These are phyloP conservation scores for Plutomurus gul DNA, from an alignment of 1,140 invertebrate genomes.

Conservation along the genomic window DNA sequence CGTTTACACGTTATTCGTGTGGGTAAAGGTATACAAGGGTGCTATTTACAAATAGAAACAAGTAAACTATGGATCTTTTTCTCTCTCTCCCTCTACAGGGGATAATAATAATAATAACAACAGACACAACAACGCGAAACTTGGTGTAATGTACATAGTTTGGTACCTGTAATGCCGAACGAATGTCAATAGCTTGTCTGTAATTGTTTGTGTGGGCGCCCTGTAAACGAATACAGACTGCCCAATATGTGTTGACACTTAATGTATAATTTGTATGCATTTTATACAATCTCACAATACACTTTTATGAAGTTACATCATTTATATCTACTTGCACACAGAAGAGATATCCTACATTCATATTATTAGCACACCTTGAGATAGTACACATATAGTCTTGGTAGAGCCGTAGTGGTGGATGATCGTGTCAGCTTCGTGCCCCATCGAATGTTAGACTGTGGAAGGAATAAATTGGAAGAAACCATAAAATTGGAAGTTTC, in stretches of 20 bases:
- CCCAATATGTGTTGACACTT: background rate
- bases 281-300: no score
- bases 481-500: background rate
- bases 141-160: background rate
- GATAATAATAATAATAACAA: background rate
- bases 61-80: no score
- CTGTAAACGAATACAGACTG: background rate
- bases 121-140: background rate
- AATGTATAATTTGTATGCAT: background rate
- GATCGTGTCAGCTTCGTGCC: background rate
- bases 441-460: background rate
- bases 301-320: no score
- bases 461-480: background rate
- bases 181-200: slow-evolving; percentile 18
- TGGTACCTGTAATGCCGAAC: slow-evolving; percentile 16
- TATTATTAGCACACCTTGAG: background rate
- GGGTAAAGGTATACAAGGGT: no score
- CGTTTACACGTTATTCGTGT: no score
- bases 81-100: no score
- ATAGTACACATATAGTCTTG: background rate
- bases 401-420: background rate
- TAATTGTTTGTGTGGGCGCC: background rate
- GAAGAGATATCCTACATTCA: background rate
- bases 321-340: background rate
- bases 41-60: no score